Base-by-base conservation (phyloP, 2,888 invertebrate genomes). In the Iselma pallidipennis region DNA sequence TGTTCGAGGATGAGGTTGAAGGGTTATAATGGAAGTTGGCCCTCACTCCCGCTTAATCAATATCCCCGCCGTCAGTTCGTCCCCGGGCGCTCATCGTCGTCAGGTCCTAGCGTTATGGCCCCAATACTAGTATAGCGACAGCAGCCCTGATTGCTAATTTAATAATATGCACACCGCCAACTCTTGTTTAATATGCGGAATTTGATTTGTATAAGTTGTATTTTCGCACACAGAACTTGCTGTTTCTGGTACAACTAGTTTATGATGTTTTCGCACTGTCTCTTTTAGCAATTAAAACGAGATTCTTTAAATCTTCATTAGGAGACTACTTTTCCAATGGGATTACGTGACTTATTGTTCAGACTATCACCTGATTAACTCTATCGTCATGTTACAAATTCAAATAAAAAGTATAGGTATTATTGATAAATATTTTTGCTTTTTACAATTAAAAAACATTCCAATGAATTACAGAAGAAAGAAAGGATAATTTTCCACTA, bases 131-230 rank as follows among this genome's bases (percentile, higher is more conserved):
- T 60, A 55, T 54, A 60, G 53, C 45, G 57, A 55, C 57, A 37
- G 56, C 56, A 51, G 28, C 64, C 52, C 77, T 77, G 78, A 79
- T 81, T 80, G 80, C 80, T 81, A 81, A 80, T 81, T 81, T 79
- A 80, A 81, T 81, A 80, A 79, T 79, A 80, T 78, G 78, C 78
- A 79, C 76, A 78, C 78, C 78, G 77, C 77, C 78, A 78, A 77
- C 76, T 79, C 78, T 77, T 78, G 80, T 79, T 79, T 79, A 78
- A 78, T 80, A 77, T 81, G 78, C 78, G 79, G 81, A 82, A 82
- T 83, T 83, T 82, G 83, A 83, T 83, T 83, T 83, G 83, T 83
- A 82, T 83, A 83, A 83, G 83, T 83, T 83, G 64, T 57, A 58
- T 55, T 59, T 59, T 64, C 61, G 55, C 59, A 48, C 54, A 31